Evolutionary conservation across 2,888 invertebrate genomes (phyloP), one percentile per base, ranked within the genome.

Genomic region (Cryptocheilus praepositus): DNA sequence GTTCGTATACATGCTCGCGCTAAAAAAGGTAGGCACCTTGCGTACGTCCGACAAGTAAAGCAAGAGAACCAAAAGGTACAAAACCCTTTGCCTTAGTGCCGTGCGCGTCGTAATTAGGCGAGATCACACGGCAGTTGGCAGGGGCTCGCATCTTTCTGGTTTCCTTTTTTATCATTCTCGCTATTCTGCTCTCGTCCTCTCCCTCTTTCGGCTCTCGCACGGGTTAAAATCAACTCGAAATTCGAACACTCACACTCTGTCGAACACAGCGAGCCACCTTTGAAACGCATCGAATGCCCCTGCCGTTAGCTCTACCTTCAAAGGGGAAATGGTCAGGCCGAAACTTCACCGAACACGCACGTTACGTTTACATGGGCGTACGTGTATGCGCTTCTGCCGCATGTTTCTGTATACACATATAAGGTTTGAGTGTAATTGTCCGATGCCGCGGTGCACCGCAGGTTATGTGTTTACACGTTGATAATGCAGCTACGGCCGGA

Each of bases 271-370:
- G 8, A 2, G 36, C 36, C 36, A 36, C 36, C 36, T 36, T 36
- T 65, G 69, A 58, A 62, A 64, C 65, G 60, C 60, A 64, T 74
- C 70, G 68, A 58, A 72, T 68, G 68, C 59, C 51, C 64, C 43
- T 53, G 59, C 45, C 56, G 59, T 55, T 61, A 56, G 55, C 44
- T 70, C 64, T 64, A 8, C 59, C 51, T 43, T 67, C 61, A 67
- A 77, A 74, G 57, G 28, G 66, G 53, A 36, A 64, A 76, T 70
- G 62, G 69, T 44, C 28, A 55, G 61, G 36, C 53, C 43, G 46
- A 79, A 77, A 76, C 70, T 68, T 77, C 64, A 61, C 64, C 65
- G 66, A 64, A 69, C 69, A 49, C 16, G 52, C 22, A 15, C 49
- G 7, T 49, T 49, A n/a, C 53, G 28, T 19, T 7, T 54, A 60